Evolutionary conservation across 2,888 invertebrate species (phyloP).

Genomic region (Seira ritae): DNA sequence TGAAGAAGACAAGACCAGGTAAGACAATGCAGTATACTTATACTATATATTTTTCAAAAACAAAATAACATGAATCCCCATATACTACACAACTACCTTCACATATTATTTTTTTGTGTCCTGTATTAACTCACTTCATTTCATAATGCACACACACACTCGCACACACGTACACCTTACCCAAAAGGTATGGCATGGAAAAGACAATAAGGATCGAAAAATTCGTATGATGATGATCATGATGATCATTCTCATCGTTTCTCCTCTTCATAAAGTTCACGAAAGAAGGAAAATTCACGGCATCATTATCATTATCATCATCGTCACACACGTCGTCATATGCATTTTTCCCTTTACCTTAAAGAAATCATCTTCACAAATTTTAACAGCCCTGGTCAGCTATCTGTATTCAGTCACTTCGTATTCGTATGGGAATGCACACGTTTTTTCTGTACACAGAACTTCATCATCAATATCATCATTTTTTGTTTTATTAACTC

Average conservation of each 20-base stretch:
- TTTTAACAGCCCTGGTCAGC: too few relatives aligned
- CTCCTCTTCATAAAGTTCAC: slow-evolving; percentile 5
- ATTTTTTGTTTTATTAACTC: not conserved
- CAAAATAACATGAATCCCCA: not conserved
- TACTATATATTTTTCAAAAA: too few relatives aligned
- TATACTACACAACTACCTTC: not conserved
- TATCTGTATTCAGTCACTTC: too few relatives aligned
- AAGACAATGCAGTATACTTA: too few relatives aligned
- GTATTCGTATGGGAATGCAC: too few relatives aligned
- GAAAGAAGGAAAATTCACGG: not conserved
- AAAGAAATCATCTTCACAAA: too few relatives aligned
- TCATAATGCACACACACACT: not conserved
- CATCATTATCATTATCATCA: slow-evolving; percentile 7
- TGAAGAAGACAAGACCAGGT: not conserved
- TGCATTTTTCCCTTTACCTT: slow-evolving; percentile 3
- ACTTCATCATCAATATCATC: too few relatives aligned
- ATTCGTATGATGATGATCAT: not conserved
- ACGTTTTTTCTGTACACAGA: too few relatives aligned
- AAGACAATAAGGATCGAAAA: not conserved
- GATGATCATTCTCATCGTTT: not conserved
- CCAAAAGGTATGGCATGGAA: slow-evolving; percentile 8
- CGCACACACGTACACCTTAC: not conserved
- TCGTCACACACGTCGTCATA: slow-evolving; percentile 6
- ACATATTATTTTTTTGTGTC: slow-evolving; percentile 4
- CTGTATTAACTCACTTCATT: slow-evolving; percentile 6